Base-by-base conservation (phyloP, 2,797 vertebrate genomes). In the Anabas testudineus region DNA sequence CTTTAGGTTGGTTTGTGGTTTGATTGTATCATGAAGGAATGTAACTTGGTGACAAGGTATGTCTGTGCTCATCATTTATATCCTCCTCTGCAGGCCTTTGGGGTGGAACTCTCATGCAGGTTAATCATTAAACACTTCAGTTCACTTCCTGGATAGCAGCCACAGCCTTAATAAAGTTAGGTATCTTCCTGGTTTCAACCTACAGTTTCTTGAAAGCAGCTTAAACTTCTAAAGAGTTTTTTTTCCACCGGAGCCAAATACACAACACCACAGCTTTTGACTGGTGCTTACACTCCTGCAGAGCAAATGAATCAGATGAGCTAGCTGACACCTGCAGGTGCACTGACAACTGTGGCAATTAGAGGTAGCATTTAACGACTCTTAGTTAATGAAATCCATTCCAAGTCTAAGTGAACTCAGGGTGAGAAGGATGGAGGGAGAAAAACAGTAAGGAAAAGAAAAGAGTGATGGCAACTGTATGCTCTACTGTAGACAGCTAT, bases 301-400 rank as follows among this genome's bases (percentile, higher is more conserved):
- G 75, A 87, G 80, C 62, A 69, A 82, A 88, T 81, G 58, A 90
- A 88, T 88, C 83, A 78, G 86, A 82, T 83, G 74, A 78, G 76
- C 68, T 63, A 84, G 94, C 95, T 90, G 95, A 96, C 96, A 96
- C 97, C 95, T 96, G 96, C 95, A 94, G 96, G 94, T 93, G 91
- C 95, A 95, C 94, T 91, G 95, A 95, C 94, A 95, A 93, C 91
- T 75, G 84, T 87, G 88, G 93, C 96, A 97, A 98, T 98, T 97
- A 97, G 95, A 95, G 94, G 95, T 94, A 96, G 95, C 95, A 93
- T 95, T 96, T 96, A 97, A 96, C 96, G 96, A 96, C 96, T 96
- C 94, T 95, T 95, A 94, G 94, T 95, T 97, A 97, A 97, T 97
- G 95, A 95, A 95, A 96, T 95, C 95, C 69, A 93, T 94, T 96